Evolutionary conservation across 23 tunicate genomes (phyloP).

Genomic region (Ciona savignyi): DNA sequence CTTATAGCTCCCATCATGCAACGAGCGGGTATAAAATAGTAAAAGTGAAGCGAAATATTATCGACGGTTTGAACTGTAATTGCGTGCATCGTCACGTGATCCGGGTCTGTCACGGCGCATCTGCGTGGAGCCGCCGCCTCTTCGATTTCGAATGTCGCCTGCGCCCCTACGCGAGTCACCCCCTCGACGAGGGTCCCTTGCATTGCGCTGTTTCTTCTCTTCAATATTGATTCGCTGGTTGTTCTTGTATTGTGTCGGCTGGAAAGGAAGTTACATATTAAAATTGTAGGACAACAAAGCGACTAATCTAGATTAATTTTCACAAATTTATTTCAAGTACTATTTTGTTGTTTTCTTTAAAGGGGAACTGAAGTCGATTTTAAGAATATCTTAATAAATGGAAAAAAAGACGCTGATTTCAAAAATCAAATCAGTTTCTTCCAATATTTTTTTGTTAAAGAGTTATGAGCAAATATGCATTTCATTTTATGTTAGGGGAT

Average conservation of each 20-base stretch:
- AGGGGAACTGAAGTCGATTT: too few relatives aligned
- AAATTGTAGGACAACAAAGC: too few relatives aligned
- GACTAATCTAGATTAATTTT: too few relatives aligned
- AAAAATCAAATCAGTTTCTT: too few relatives aligned
- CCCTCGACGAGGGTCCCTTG: constrained; percentile 35
- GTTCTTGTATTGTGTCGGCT: constrained; percentile 72
- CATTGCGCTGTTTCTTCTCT: constrained; percentile 75
- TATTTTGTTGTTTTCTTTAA: too few relatives aligned
- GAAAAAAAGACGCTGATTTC: too few relatives aligned
- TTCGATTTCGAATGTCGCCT: constrained; percentile 20
- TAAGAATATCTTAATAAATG: too few relatives aligned
- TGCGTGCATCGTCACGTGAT: neutral
- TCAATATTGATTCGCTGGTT: constrained; percentile 85
- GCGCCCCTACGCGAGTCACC: constrained; percentile 34
- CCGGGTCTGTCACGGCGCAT: constrained; percentile 41
- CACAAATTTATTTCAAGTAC: too few relatives aligned
- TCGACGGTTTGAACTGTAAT: neutral
- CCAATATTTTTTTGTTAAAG: too few relatives aligned
- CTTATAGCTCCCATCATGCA: neutral
- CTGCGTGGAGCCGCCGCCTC: constrained; percentile 14
- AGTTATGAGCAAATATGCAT: too few relatives aligned
- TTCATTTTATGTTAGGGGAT: too few relatives aligned
- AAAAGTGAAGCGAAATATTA: neutral
- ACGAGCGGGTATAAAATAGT: neutral
- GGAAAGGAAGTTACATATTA: neutral